Conservation (phyloP, 2,797 vertebrate species). For the Clarias platycephalus region DNA sequence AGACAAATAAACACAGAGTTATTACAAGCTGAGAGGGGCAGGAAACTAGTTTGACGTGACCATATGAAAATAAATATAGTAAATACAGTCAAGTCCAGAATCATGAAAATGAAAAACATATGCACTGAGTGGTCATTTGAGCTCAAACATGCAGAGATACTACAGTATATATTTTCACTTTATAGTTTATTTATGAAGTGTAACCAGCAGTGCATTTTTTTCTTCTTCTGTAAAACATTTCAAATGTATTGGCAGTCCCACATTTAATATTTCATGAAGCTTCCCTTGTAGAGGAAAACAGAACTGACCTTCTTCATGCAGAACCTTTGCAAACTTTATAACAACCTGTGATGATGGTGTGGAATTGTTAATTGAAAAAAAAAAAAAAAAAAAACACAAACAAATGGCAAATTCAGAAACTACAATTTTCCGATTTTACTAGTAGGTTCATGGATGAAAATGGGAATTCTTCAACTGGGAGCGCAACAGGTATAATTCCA, state of each 20-base stretch:
- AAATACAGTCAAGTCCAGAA: slow-evolving; percentile 19
- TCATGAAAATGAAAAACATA: slow-evolving; percentile 20
- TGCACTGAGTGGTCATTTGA: not conserved
- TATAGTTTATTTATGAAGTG: not conserved
- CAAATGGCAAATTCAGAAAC: not conserved
- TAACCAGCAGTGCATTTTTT: not conserved
- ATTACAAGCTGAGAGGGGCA: slow-evolving; percentile 15
- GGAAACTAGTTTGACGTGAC: slow-evolving; percentile 14
- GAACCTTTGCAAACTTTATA: not conserved
- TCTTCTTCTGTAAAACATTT: not conserved
- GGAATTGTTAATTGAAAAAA: not conserved
- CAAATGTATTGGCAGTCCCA: not conserved
- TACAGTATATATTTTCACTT: slow-evolving; percentile 3
- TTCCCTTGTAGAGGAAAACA: not conserved
- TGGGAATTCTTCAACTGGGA: not conserved
- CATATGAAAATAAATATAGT: slow-evolving; percentile 32
- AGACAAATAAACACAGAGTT: slow-evolving; percentile 32
- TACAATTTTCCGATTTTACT: no score
- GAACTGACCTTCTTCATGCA: not conserved
- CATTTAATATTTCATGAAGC: not conserved
- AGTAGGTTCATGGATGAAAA: not conserved
- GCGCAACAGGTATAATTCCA: not conserved
- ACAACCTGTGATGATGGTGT: not conserved
- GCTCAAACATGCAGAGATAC: not conserved
- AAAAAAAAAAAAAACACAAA: not conserved